Conservation (phyloP, 2,797 vertebrate species). For the Phataginus tricuspis region DNA sequence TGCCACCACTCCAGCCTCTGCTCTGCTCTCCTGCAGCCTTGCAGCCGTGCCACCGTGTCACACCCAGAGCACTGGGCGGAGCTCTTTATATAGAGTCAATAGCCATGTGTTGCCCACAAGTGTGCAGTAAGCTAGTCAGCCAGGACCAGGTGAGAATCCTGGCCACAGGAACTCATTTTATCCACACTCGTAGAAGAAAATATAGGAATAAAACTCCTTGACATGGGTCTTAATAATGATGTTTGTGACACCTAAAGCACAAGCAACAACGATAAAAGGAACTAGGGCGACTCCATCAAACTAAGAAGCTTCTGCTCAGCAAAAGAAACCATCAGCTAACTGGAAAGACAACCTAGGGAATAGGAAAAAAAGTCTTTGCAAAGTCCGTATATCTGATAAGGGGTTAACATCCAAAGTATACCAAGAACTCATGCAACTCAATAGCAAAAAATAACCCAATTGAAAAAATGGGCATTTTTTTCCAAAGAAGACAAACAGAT, state of each 20-base stretch:
- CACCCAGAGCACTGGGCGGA: too few species aligned
- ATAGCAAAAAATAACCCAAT: background rate
- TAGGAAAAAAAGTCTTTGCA: background rate
- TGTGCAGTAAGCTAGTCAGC: too few species aligned
- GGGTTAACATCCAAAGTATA: background rate
- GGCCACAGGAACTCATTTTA: too few species aligned
- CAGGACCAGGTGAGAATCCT: too few species aligned
- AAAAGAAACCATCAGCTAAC: background rate
- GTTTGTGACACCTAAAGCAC: background rate
- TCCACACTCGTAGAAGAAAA: background rate
- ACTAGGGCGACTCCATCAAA: background rate
- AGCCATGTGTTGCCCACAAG: too few species aligned
- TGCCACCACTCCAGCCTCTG: too few species aligned
- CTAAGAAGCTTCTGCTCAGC: background rate
- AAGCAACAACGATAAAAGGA: background rate
- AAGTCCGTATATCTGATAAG: background rate
- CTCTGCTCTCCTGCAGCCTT: too few species aligned
- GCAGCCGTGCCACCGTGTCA: too few species aligned
- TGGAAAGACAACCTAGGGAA: background rate
- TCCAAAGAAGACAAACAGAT: background rate
- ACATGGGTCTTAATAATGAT: background rate
- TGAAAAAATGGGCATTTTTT: background rate
- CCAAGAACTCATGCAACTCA: background rate
- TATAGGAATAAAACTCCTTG: background rate
- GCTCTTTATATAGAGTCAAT: too few species aligned